phyloP scores from a whole-genome alignment of 1,140 invertebrate genomes.

The Pachypsylla venusta region DNA sequence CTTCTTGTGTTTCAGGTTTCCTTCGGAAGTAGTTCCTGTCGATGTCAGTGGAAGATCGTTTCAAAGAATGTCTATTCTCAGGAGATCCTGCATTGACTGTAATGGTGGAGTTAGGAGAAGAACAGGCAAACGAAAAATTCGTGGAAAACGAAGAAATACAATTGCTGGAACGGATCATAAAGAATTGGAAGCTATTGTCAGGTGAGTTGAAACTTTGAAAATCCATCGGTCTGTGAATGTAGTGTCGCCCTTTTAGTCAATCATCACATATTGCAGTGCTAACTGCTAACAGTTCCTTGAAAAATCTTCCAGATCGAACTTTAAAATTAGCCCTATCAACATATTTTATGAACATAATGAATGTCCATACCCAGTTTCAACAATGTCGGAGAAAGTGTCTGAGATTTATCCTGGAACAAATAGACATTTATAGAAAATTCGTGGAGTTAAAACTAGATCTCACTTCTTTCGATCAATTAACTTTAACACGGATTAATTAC shows the following conservation, averaged over 20 bases:
- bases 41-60: slow-evolving; percentile 73
- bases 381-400: too few relatives aligned
- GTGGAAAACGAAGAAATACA: slow-evolving; percentile 72
- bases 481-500: too few relatives aligned
- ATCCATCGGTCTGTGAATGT: not conserved
- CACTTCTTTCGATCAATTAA: too few relatives aligned
- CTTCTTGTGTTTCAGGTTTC: slow-evolving; percentile 45
- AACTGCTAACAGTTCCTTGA: too few relatives aligned
- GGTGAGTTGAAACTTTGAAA: slow-evolving; percentile 21
- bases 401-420: too few relatives aligned
- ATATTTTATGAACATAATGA: too few relatives aligned
- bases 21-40: slow-evolving; percentile 68
- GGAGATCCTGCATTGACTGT: slow-evolving; percentile 54
- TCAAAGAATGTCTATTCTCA: slow-evolving; percentile 65
- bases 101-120: slow-evolving; percentile 37
- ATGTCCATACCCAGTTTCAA: too few relatives aligned
- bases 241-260: not conserved
- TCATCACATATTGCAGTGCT: too few relatives aligned
- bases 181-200: slow-evolving; percentile 40
- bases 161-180: slow-evolving; percentile 76
- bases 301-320: too few relatives aligned
- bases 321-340: too few relatives aligned
- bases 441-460: too few relatives aligned
- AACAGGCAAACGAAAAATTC: slow-evolving; percentile 52
- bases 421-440: too few relatives aligned